phyloP scores from a whole-genome alignment of 2,113 vertebrate genomes.

The Coracopsis vasa region DNA sequence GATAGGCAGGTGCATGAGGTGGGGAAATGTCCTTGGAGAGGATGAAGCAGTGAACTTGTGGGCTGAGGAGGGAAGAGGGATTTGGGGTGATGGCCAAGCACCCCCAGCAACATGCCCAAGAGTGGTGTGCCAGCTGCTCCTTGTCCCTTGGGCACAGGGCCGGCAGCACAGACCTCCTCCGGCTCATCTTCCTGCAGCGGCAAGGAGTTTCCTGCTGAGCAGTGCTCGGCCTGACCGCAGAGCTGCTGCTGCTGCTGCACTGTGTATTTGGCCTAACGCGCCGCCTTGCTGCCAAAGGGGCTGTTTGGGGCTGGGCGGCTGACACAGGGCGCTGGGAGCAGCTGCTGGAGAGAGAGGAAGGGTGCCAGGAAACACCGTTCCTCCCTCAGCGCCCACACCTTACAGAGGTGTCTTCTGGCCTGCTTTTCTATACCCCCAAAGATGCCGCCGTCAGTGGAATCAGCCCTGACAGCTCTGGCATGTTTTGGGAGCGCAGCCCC shows the following conservation, averaged over 20 bases:
- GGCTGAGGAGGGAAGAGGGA: background rate
- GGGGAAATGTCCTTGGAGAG: background rate
- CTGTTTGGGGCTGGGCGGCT: accelerated
- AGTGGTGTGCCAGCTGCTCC: accelerated
- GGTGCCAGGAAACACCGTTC: background rate
- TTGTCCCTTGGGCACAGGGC: accelerated
- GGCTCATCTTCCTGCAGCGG: background rate
- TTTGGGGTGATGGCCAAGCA: background rate
- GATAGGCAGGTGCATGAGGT: background rate
- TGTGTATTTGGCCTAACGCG: accelerated
- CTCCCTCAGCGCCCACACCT: background rate
- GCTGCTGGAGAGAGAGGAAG: background rate
- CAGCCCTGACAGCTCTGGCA: accelerated
- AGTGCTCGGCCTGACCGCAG: background rate
- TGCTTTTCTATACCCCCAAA: accelerated
- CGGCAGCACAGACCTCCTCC: background rate
- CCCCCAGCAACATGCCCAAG: background rate
- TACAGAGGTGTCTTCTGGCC: background rate
- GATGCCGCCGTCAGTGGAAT: accelerated
- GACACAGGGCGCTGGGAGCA: background rate
- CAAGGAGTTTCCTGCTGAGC: background rate
- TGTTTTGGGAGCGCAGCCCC: background rate
- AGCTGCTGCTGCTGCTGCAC: background rate
- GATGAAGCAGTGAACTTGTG: background rate
- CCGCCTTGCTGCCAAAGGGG: accelerated